These are phyloP conservation scores for Altica lythri DNA, from an alignment of 2,888 invertebrate genomes.

Conservation along the genomic window DNA sequence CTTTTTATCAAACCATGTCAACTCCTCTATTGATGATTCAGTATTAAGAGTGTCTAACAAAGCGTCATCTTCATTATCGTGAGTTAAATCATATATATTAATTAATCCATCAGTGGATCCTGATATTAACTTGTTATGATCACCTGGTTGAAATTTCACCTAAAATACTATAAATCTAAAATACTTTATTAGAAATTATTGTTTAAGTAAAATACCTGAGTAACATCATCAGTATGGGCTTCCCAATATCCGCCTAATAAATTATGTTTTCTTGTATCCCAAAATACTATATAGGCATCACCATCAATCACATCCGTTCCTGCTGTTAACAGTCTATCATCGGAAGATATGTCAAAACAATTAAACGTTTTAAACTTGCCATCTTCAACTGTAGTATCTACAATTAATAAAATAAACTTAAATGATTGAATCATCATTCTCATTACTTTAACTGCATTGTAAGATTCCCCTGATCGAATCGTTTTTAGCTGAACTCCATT, in stretches of 20 bases:
- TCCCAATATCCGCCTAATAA: slow-evolving; percentile 82
- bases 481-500: too few relatives aligned
- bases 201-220: slow-evolving; percentile 60
- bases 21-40: slow-evolving; percentile 73
- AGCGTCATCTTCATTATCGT: slow-evolving; percentile 79
- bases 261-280: slow-evolving; percentile 70
- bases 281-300: slow-evolving; percentile 79
- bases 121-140: slow-evolving; percentile 70
- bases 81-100: slow-evolving; percentile 79
- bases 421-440: too few relatives aligned
- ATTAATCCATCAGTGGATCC: slow-evolving; percentile 85
- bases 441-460: too few relatives aligned
- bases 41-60: slow-evolving; percentile 76
- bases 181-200: neutral
- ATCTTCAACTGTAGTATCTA: slow-evolving; percentile 46
- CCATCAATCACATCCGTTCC: slow-evolving; percentile 73
- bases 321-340: slow-evolving; percentile 71
- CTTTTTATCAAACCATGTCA: slow-evolving; percentile 61
- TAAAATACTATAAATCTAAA: slow-evolving; percentile 44
- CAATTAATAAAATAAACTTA: too few relatives aligned
- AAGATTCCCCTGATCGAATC: too few relatives aligned
- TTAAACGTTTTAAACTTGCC: slow-evolving; percentile 62
- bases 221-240: slow-evolving; percentile 81
- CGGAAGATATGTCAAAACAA: slow-evolving; percentile 75
- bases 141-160: slow-evolving; percentile 73